Evolutionary conservation across 2,888 invertebrate genomes (phyloP), one percentile per base, ranked within the genome.

Genomic region (Habroteleia sp.): DNA sequence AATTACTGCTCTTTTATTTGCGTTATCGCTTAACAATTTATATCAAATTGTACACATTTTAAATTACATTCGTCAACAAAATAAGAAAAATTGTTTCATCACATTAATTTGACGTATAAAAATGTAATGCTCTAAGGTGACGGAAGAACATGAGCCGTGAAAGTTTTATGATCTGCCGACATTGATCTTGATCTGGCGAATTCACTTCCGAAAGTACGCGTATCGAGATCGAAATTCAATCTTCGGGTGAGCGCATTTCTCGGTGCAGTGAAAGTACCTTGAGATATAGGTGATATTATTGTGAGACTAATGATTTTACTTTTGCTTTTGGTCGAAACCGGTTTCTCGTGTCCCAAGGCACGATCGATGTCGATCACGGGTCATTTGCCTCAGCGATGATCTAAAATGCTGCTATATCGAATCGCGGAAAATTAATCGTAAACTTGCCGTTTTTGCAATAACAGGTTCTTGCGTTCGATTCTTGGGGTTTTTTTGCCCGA

Each of bases 241-340:
- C 52, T 13, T 14, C 23, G 44, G 52, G 29, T 46, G 33, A 65
- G 27, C 46, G 50, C 42, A 37, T 63, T 68, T 74, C 56, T 56
- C 44, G 44, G 13, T 75, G 65, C 76, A 76, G 82, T 80, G 82
- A 85, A 85, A 85, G 85, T 84, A 79, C 79, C 10, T 3, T 3
- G 80, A 80, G 82, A 69, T 74, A 42, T 68, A 42, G 74, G 68
- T 63, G 68, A 83, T 71, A 62, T 74, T 75, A 76, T 74, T 58
- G 80, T 65, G 44, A 76, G 71, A 82, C 79, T 80, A 80, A 82
- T 76, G 77, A 79, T 79, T 79, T 79, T 74, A 84, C 83, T 83
- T 81, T 83, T 84, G 83, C 83, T 83, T 83, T 85, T 83, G 73
- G 78, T 48, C 41, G 13, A 10, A 75, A 80, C 83, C 77, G 76